These are phyloP conservation scores for Brenthis daphne DNA, from an alignment of 2,888 invertebrate species.

Conservation along the genomic window DNA sequence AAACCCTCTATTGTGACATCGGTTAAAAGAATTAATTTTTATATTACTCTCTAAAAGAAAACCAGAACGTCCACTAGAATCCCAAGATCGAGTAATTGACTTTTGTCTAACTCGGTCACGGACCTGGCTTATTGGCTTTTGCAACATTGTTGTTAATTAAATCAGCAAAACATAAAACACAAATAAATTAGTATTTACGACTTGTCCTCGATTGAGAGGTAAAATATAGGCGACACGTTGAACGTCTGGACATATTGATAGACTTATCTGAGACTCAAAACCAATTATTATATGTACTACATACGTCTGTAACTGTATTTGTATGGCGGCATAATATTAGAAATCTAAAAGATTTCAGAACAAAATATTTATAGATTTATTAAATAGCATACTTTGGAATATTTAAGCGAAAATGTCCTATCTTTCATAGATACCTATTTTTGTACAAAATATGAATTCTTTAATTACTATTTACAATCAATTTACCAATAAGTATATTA, in stretches of 20 bases:
- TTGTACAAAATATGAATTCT: too few species aligned
- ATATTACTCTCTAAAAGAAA: neutral
- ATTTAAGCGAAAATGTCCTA: too few species aligned
- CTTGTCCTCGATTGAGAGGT: neutral
- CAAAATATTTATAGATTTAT: too few species aligned
- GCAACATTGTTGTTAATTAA: conserved; percentile 32
- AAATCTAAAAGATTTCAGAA: too few species aligned
- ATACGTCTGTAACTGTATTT: neutral
- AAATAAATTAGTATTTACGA: conserved; percentile 18
- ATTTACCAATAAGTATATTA: too few species aligned
- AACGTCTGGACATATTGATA: neutral
- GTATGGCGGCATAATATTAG: too few species aligned
- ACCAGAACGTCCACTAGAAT: neutral
- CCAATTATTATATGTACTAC: neutral
- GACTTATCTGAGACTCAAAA: neutral
- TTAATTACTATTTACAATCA: too few species aligned
- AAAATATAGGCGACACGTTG: neutral
- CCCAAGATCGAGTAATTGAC: conserved; percentile 3
- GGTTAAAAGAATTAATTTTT: too few species aligned
- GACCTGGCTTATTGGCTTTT: conserved; percentile 34
- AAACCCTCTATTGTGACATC: neutral
- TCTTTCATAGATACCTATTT: too few species aligned
- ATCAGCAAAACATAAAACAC: conserved; percentile 16
- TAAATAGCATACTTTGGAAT: too few species aligned
- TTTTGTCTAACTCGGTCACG: conserved; percentile 36